Conservation (phyloP, 2,888 invertebrate genomes). For the Plagodis pulveraria region DNA sequence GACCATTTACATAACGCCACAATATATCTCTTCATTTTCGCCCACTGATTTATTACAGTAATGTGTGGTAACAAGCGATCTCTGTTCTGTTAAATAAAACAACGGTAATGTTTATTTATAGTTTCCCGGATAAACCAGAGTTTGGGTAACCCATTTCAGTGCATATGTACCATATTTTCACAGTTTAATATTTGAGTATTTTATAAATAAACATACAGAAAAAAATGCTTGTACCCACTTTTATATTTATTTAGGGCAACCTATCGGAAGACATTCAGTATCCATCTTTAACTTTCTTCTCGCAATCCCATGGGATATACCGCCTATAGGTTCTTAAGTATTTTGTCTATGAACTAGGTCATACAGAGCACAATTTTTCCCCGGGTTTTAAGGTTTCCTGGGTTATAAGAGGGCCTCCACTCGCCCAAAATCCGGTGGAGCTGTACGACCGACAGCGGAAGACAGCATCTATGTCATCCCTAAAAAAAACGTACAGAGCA, state of each 20-base stretch:
- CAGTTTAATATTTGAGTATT: slow-evolving; percentile 27
- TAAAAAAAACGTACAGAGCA: too few relatives aligned
- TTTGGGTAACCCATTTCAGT: slow-evolving; percentile 11
- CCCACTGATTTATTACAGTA: slow-evolving; percentile 22
- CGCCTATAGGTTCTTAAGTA: too few relatives aligned
- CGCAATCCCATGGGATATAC: too few relatives aligned
- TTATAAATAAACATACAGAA: slow-evolving; percentile 4
- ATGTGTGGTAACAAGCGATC: slow-evolving; percentile 10
- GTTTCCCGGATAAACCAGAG: slow-evolving; percentile 23
- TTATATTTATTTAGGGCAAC: slow-evolving; percentile 8
- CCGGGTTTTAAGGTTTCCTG: too few relatives aligned
- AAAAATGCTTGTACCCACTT: not conserved
- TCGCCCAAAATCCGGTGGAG: too few relatives aligned
- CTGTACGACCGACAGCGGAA: too few relatives aligned
- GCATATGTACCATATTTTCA: slow-evolving; percentile 21
- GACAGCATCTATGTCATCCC: too few relatives aligned
- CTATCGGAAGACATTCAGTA: not conserved
- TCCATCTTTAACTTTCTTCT: too few relatives aligned
- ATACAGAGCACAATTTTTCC: too few relatives aligned
- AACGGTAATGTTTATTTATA: slow-evolving; percentile 29
- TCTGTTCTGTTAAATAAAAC: slow-evolving; percentile 24
- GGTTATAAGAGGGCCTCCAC: too few relatives aligned
- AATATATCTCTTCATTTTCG: slow-evolving; percentile 32
- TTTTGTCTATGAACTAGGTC: too few relatives aligned
- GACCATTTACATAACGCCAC: slow-evolving; percentile 44